phyloP scores from a whole-genome alignment of 2,797 vertebrate genomes.

The Lacerta viridis region DNA sequence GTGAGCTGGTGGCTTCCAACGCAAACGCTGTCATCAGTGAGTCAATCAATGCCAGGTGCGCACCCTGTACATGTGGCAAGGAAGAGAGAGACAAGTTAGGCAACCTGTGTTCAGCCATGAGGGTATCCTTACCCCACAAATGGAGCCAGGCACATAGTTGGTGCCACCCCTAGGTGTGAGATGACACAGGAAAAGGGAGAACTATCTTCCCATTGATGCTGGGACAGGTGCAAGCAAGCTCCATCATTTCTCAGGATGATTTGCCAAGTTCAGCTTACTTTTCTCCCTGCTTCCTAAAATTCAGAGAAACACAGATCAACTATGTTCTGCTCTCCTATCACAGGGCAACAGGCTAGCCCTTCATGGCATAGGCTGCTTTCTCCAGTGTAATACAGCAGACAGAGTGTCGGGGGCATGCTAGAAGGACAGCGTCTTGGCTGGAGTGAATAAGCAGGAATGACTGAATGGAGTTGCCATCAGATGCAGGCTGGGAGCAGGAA shows the following conservation, averaged over 20 bases:
- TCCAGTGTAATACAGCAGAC: not conserved
- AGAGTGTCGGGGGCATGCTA: not conserved
- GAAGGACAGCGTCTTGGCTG: not conserved
- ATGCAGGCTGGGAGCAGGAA: not conserved
- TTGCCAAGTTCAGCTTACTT: not conserved
- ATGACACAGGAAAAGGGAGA: not conserved
- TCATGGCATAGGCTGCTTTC: not conserved
- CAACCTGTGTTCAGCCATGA: not conserved
- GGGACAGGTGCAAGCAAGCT: not conserved
- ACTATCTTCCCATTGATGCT: not conserved
- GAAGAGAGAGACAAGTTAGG: not conserved
- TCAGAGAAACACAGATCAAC: not conserved
- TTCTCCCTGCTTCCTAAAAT: not conserved
- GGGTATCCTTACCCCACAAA: not conserved
- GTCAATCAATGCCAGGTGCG: slow-evolving; percentile 91
- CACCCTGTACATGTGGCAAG: slow-evolving; percentile 79
- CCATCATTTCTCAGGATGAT: not conserved
- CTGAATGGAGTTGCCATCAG: not conserved
- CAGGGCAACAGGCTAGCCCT: not conserved
- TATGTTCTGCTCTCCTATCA: not conserved
- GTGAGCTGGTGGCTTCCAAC: slow-evolving; percentile 85
- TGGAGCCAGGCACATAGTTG: not conserved
- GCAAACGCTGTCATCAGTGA: slow-evolving; percentile 89
- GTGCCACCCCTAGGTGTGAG: no score
- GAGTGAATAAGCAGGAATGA: not conserved